A percentile compares a stretch with the other conserved stretches of the same genome.
These are phyloP conservation scores for Drosophila merina DNA, from an alignment of 2,888 invertebrate genomes.

Conservation along the genomic window DNA sequence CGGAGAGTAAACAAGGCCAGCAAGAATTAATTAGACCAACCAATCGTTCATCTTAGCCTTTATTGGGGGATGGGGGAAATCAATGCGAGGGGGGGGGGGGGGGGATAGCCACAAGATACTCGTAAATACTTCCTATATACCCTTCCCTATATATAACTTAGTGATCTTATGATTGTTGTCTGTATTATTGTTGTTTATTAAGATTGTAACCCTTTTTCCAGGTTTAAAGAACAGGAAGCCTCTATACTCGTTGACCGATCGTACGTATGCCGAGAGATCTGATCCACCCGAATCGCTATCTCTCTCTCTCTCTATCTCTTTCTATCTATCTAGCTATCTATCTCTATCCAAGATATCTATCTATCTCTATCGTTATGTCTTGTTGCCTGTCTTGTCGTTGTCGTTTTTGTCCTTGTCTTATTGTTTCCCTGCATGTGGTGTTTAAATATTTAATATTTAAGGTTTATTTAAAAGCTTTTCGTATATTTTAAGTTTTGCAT, in stretches of 20 bases:
- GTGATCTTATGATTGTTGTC: constrained; percentile 61
- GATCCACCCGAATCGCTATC: constrained; percentile 35
- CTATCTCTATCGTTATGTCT: constrained; percentile 29
- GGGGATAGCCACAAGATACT: neutral
- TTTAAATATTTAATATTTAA: too few relatives aligned
- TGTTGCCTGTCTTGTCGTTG: constrained; percentile 26
- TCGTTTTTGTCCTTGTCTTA: constrained; percentile 10
- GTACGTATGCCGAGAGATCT: constrained; percentile 82
- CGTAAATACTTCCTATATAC: neutral
- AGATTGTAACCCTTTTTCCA: constrained; percentile 82
- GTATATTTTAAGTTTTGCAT: constrained; percentile 2
- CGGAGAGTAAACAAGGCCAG: constrained; percentile 38
- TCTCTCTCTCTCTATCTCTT: constrained; percentile 11
- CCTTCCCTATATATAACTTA: constrained; percentile 18
- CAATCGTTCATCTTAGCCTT: constrained; percentile 1
- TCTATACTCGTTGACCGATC: constrained; percentile 84
- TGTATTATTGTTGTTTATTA: constrained; percentile 76
- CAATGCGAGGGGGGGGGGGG: constrained; percentile 9
- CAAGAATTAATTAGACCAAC: constrained; percentile 45
- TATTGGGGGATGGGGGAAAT: constrained; percentile 7
- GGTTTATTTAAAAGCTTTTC: constrained; percentile 3
- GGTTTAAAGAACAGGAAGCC: constrained; percentile 85
- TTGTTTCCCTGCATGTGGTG: constrained; percentile 21
- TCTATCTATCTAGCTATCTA: constrained; percentile 20
- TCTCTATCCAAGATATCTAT: constrained; percentile 10